These are phyloP conservation scores for Acanthopagrus latus DNA, from an alignment of 2,797 vertebrate genomes.

Conservation along the genomic window DNA sequence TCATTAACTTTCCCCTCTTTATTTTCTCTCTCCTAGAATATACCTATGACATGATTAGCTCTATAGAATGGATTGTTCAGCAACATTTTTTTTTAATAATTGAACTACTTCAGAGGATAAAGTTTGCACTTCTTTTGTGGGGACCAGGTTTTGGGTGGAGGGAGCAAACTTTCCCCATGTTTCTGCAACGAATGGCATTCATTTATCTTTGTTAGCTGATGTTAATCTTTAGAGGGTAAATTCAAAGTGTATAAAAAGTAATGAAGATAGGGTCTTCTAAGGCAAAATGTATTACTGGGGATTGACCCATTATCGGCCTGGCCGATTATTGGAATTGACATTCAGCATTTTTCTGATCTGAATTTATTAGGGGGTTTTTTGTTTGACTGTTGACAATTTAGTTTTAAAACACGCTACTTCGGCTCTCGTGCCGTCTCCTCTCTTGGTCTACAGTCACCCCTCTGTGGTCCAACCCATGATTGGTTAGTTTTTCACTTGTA, in stretches of 20 bases:
- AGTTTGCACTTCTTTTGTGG: slow-evolving; percentile 52
- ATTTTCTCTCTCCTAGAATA: slow-evolving; percentile 89
- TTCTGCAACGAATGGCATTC: slow-evolving; percentile 7
- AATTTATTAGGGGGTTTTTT: too few relatives aligned
- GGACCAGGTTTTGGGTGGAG: slow-evolving; percentile 1
- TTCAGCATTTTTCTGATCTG: too few relatives aligned
- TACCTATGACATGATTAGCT: slow-evolving; percentile 94
- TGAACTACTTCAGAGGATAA: slow-evolving; percentile 85
- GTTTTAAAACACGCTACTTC: too few relatives aligned
- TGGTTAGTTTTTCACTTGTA: too few relatives aligned
- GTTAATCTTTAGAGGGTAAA: slow-evolving; percentile 35
- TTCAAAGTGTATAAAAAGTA: slow-evolving; percentile 33
- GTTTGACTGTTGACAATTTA: too few relatives aligned
- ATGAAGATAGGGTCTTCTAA: slow-evolving; percentile 15
- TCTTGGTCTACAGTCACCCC: too few relatives aligned
- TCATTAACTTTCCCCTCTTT: slow-evolving; percentile 92
- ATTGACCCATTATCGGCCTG: too few relatives aligned
- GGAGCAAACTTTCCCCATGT: slow-evolving; percentile 20
- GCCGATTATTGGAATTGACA: too few relatives aligned
- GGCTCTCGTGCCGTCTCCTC: too few relatives aligned
- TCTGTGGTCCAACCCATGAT: too few relatives aligned
- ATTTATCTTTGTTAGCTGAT: slow-evolving; percentile 34
- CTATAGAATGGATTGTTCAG: slow-evolving; percentile 94
- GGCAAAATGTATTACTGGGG: slow-evolving; percentile 1
- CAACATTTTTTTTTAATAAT: slow-evolving; percentile 91